Evolutionary conservation across 1,140 invertebrate species (phyloP).

Genomic region (Anadara kagoshimensis): DNA sequence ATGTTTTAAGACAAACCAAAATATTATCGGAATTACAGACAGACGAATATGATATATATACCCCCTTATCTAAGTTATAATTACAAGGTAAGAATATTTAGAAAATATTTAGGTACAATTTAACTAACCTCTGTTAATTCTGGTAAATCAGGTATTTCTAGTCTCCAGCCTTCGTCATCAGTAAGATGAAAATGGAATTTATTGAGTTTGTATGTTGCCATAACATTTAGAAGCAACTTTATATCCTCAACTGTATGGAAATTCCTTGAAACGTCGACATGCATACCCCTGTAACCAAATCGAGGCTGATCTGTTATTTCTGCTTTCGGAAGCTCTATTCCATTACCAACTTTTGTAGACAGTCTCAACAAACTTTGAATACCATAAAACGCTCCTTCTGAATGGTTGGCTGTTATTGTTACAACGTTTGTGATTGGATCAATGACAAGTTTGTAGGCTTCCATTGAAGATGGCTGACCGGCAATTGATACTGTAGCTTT

Average conservation of each 20-base stretch:
- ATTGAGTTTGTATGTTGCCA: slow-evolving; percentile 69
- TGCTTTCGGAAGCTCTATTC: slow-evolving; percentile 34
- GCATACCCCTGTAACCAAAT: slow-evolving; percentile 66
- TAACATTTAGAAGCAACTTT: slow-evolving; percentile 58
- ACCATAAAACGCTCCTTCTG: slow-evolving; percentile 51
- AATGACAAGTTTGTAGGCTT: slow-evolving; percentile 49
- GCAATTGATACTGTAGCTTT: slow-evolving; percentile 18
- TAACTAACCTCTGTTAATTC: slow-evolving; percentile 62
- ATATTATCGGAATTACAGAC: too few relatives aligned
- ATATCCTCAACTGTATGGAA: slow-evolving; percentile 62
- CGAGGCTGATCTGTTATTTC: slow-evolving; percentile 54
- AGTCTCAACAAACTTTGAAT: slow-evolving; percentile 53
- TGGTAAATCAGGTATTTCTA: slow-evolving; percentile 62
- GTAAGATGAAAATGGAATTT: slow-evolving; percentile 68
- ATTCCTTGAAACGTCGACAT: slow-evolving; percentile 69
- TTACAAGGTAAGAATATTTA: too few relatives aligned
- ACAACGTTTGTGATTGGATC: slow-evolving; percentile 26
- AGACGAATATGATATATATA: too few relatives aligned
- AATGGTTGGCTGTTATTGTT: slow-evolving; percentile 32
- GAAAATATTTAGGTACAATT: too few relatives aligned
- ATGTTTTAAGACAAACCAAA: too few relatives aligned
- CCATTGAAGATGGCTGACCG: slow-evolving; percentile 12
- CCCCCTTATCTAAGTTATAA: too few relatives aligned
- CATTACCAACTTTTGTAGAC: slow-evolving; percentile 15
- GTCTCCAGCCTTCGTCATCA: slow-evolving; percentile 70